These are phyloP conservation scores for Eulemur macaco DNA, from an alignment of 2,113 vertebrate species.

Conservation along the genomic window DNA sequence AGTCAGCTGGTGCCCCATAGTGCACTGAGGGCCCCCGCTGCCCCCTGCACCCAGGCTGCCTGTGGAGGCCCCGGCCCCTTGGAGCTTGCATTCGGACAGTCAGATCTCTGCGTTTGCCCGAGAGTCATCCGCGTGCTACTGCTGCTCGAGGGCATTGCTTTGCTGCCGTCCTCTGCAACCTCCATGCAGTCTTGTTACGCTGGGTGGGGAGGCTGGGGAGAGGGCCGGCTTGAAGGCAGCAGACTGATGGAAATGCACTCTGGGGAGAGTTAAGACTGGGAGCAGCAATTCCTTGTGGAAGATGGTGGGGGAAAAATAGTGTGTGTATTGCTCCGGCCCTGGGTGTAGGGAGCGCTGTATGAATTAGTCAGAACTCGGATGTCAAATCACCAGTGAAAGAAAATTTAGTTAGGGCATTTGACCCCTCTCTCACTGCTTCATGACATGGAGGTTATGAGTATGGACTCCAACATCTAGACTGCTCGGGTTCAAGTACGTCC, in stretches of 20 bases:
- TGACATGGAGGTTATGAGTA: not conserved
- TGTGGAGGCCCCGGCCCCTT: not conserved
- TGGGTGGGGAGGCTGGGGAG: not conserved
- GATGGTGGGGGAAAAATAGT: not conserved
- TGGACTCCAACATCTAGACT: not conserved
- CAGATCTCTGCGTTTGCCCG: not conserved
- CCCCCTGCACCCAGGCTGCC: not conserved
- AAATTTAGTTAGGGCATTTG: not conserved
- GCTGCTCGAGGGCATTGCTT: not conserved
- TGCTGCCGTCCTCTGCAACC: not conserved
- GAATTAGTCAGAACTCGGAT: conserved; percentile 12
- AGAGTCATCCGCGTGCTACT: not conserved
- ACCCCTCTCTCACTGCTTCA: not conserved
- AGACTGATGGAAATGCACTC: not conserved
- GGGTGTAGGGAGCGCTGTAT: not conserved
- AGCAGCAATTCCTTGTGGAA: not conserved
- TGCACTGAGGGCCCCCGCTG: not conserved
- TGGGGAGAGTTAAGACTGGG: not conserved
- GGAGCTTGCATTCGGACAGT: not conserved
- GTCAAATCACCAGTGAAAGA: not conserved
- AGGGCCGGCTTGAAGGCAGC: not conserved
- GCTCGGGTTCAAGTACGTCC: not conserved
- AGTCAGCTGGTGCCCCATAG: not conserved
- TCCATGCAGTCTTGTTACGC: not conserved
- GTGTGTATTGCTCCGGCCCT: not conserved